Evolutionary conservation across 1,140 invertebrate species (phyloP).

Genomic region (Holcopasites calliopsidis): DNA sequence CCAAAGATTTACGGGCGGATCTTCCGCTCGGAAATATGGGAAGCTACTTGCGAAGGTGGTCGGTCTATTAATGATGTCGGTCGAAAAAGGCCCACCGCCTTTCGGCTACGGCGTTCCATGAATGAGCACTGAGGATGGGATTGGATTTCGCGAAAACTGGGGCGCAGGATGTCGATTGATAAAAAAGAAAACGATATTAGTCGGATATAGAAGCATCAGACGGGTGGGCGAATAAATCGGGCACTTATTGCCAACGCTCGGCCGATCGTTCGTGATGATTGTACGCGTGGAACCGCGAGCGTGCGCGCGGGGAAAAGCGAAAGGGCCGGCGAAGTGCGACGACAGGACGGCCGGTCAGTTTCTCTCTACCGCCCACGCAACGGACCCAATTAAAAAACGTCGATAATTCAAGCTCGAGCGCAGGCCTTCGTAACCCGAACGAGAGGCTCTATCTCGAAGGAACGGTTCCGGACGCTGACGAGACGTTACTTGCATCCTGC

Average conservation of each 20-base stretch:
- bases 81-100: background rate
- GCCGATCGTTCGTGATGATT: background rate
- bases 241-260: too few species aligned
- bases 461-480: conserved; percentile 21
- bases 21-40: conserved; percentile 31
- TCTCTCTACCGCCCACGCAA: conserved; percentile 38
- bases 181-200: too few species aligned
- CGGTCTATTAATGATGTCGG: conserved; percentile 5
- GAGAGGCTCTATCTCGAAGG: conserved; percentile 9
- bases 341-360: conserved; percentile 7
- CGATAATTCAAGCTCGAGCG: conserved; percentile 34
- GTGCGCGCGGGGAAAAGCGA: conserved; percentile 12
- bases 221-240: too few species aligned
- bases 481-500: conserved; percentile 27
- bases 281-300: background rate
- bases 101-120: background rate
- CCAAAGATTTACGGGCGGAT: conserved; percentile 25
- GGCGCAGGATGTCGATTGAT: too few species aligned
- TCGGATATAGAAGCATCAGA: too few species aligned
- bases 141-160: background rate
- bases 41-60: conserved; percentile 27
- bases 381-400: conserved; percentile 43
- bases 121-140: background rate
- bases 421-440: background rate
- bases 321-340: conserved; percentile 6